Percentiles rank a stretch among this genome's conserved stretches.
Conservation (phyloP, 2,888 invertebrate species). For the Agrotis puta region DNA sequence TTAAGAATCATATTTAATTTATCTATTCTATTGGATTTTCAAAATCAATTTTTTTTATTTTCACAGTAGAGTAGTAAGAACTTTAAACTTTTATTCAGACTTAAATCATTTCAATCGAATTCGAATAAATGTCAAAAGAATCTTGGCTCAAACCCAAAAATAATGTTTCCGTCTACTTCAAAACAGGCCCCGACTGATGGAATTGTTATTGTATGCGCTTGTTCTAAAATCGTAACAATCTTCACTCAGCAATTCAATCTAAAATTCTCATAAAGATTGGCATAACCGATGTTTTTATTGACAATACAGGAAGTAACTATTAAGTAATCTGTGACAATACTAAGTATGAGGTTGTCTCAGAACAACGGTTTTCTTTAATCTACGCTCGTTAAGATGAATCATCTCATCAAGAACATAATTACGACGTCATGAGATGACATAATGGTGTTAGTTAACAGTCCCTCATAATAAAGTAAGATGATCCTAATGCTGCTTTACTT, state of each 20-base stretch:
- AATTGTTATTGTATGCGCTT: slow-evolving; percentile 41
- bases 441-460: slow-evolving; percentile 6
- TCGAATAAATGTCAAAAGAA: slow-evolving; percentile 16
- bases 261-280: neutral
- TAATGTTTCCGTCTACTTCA: slow-evolving; percentile 33
- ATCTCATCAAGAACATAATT: slow-evolving; percentile 12
- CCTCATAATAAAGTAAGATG: slow-evolving; percentile 8
- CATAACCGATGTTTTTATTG: neutral
- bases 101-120: slow-evolving; percentile 12
- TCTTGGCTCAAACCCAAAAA: slow-evolving; percentile 40
- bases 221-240: slow-evolving; percentile 22
- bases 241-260: slow-evolving; percentile 4
- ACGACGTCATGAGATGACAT: slow-evolving; percentile 17
- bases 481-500: slow-evolving; percentile 10
- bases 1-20: too few species aligned
- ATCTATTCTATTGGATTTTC: too few species aligned
- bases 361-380: slow-evolving; percentile 14
- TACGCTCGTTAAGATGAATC: slow-evolving; percentile 19
- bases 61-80: neutral
- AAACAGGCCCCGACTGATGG: slow-evolving; percentile 34
- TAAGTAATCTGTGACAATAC: too few species aligned
- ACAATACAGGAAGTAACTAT: neutral
- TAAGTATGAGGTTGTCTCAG: neutral
- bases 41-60: too few species aligned
- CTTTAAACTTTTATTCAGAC: neutral